Evolutionary conservation across 2,113 vertebrate genomes (phyloP).

Genomic region (Cryptoleucopteryx plumbea): DNA sequence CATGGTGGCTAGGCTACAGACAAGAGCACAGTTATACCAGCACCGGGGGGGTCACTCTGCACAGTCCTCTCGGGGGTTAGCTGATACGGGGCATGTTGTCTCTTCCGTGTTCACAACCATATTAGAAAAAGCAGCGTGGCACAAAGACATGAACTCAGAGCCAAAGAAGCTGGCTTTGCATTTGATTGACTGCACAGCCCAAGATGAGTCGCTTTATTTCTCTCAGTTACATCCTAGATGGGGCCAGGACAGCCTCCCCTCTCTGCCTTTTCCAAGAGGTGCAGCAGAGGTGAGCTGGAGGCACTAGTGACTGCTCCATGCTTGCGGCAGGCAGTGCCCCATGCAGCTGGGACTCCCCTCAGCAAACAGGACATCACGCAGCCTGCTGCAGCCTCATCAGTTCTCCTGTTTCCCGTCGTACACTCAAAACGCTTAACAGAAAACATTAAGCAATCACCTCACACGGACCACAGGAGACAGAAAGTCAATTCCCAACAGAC

Average conservation of each 20-base stretch:
- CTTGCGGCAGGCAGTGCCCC: fast-evolving
- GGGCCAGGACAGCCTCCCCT: not conserved
- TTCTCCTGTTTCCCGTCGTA: not conserved
- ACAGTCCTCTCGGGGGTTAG: no score
- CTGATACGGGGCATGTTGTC: fast-evolving
- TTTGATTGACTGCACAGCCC: not conserved
- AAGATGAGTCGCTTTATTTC: fast-evolving
- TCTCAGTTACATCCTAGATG: not conserved
- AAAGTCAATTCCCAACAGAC: not conserved
- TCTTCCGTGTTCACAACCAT: not conserved
- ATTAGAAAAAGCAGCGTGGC: not conserved
- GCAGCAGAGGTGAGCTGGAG: not conserved
- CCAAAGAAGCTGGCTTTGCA: not conserved
- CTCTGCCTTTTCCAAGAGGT: not conserved
- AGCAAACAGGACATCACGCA: fast-evolving
- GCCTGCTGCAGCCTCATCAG: not conserved
- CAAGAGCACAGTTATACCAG: not conserved
- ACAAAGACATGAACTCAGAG: not conserved
- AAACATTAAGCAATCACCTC: not conserved
- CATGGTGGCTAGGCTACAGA: fast-evolving
- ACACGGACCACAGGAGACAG: no score
- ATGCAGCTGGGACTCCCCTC: fast-evolving
- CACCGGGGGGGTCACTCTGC: fast-evolving
- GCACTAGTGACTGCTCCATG: fast-evolving
- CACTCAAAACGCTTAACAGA: not conserved